Percentiles rank a stretch among this genome's conserved stretches.
These are phyloP conservation scores for Drosophila parabipectinata DNA, from an alignment of 1,140 invertebrate species.

Conservation along the genomic window DNA sequence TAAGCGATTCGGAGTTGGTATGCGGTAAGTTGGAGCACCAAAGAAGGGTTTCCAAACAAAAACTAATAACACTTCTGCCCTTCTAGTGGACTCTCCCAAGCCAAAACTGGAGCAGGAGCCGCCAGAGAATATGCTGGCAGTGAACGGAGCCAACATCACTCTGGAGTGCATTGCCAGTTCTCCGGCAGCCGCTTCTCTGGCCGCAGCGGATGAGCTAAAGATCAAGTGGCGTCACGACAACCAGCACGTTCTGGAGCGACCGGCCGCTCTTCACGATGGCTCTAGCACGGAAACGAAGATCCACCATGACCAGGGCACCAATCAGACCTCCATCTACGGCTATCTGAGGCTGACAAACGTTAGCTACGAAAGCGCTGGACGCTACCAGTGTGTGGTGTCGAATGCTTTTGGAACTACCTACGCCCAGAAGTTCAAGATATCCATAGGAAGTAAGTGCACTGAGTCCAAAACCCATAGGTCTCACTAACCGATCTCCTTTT, in stretches of 20 bases:
- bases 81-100: slow-evolving; percentile 89
- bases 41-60: neutral
- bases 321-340: slow-evolving; percentile 75
- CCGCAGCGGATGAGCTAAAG: slow-evolving; percentile 86
- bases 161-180: slow-evolving; percentile 91
- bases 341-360: slow-evolving; percentile 73
- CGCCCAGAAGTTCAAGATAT: slow-evolving; percentile 93
- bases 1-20: slow-evolving; percentile 89
- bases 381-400: slow-evolving; percentile 96
- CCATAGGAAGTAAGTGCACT: slow-evolving; percentile 89
- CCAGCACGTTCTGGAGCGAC: slow-evolving; percentile 85
- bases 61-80: neutral
- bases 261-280: slow-evolving; percentile 46
- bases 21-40: slow-evolving; percentile 86
- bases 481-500: slow-evolving; percentile 29
- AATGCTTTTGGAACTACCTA: slow-evolving; percentile 96
- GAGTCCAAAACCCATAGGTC: neutral
- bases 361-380: slow-evolving; percentile 88
- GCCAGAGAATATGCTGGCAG: slow-evolving; percentile 91
- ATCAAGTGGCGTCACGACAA: slow-evolving; percentile 97
- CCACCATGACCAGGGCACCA: slow-evolving; percentile 70
- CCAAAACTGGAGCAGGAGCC: slow-evolving; percentile 93
- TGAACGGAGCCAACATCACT: slow-evolving; percentile 93
- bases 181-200: slow-evolving; percentile 84
- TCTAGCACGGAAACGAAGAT: slow-evolving; percentile 72